phyloP scores from a whole-genome alignment of 2,113 vertebrate species.

The Okapia johnstoni region DNA sequence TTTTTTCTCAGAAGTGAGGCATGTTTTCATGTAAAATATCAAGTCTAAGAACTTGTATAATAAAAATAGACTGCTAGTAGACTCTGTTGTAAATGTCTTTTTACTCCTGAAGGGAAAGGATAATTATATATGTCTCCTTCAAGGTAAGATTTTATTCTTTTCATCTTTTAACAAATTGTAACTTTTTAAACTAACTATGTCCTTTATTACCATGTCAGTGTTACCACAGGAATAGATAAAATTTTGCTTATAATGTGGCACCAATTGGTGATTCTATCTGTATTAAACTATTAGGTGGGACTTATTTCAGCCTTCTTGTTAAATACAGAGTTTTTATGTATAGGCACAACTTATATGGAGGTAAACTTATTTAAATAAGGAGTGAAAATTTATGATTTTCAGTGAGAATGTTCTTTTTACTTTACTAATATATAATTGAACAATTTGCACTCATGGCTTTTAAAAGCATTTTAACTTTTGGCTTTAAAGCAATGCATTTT shows the following conservation, averaged over 20 bases:
- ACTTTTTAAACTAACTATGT: neutral
- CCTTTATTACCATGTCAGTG: neutral
- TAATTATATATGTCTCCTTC: neutral
- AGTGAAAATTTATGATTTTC: conserved; percentile 26
- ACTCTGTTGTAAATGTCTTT: neutral
- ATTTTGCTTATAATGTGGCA: neutral
- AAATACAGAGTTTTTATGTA: neutral
- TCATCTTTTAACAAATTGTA: neutral
- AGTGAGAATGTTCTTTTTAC: neutral
- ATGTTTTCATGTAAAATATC: neutral
- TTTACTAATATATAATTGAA: neutral
- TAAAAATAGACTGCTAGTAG: neutral
- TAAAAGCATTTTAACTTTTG: conserved; percentile 7
- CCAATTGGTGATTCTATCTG: neutral
- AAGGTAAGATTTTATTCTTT: neutral
- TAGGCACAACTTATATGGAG: neutral
- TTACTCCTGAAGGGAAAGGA: neutral
- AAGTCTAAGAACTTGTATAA: neutral
- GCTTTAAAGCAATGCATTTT: neutral
- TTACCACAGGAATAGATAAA: neutral
- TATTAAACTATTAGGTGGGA: neutral
- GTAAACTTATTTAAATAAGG: neutral
- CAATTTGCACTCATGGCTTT: neutral
- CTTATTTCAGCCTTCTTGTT: neutral
- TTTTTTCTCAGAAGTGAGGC: neutral